These are phyloP conservation scores for Drosophila fulvimacula DNA, from an alignment of 2,888 invertebrate species.

Conservation along the genomic window DNA sequence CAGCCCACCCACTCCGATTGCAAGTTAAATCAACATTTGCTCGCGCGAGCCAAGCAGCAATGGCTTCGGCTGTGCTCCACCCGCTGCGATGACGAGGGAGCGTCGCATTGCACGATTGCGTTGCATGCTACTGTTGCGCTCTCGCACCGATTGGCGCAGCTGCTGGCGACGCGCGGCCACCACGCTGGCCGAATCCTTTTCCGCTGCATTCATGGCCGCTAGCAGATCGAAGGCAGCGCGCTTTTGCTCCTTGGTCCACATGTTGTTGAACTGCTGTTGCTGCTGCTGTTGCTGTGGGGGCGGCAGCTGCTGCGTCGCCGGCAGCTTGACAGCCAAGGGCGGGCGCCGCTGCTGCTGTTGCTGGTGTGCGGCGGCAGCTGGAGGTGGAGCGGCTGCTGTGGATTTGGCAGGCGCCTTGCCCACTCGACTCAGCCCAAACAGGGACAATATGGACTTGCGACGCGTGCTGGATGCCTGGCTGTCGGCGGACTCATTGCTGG, in stretches of 20 bases:
- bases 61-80: constrained; percentile 38
- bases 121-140: constrained; percentile 75
- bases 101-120: constrained; percentile 73
- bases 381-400: constrained; percentile 18
- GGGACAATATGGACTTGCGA: constrained; percentile 80
- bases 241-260: constrained; percentile 84
- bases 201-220: constrained; percentile 83
- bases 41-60: constrained; percentile 46
- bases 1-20: not conserved
- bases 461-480: constrained; percentile 72
- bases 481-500: constrained; percentile 81
- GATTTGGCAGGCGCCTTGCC: constrained; percentile 51
- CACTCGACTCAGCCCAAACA: constrained; percentile 77
- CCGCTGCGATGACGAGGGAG: constrained; percentile 49
- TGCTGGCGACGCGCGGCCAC: constrained; percentile 66
- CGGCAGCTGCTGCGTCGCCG: constrained; percentile 38
- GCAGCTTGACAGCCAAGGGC: constrained; percentile 54
- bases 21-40: constrained; percentile 69
- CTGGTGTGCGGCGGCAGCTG: constrained; percentile 5
- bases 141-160: constrained; percentile 78
- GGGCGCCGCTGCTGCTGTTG: constrained; percentile 33
- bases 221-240: constrained; percentile 83
- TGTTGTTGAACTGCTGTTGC: constrained; percentile 58
- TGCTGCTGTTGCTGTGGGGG: constrained; percentile 18
- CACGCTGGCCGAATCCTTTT: constrained; percentile 43